A percentile compares a stretch with the other conserved stretches of the same genome.
These are phyloP conservation scores for Oncorhynchus masou DNA, from an alignment of 2,113 vertebrate species.

Conservation along the genomic window DNA sequence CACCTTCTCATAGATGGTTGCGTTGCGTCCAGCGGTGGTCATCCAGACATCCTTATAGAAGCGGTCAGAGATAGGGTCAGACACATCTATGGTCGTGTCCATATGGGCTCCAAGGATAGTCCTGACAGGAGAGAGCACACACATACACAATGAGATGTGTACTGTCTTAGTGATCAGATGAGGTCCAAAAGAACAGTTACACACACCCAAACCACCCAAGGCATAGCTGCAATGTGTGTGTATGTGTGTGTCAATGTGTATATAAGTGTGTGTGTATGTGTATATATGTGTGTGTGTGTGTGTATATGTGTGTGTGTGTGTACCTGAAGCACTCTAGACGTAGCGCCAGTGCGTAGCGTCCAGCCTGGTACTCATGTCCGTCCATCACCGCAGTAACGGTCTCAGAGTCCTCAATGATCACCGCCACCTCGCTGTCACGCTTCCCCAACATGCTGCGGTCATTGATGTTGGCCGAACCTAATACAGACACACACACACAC, in stretches of 20 bases:
- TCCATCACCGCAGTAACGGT: constrained; percentile 85
- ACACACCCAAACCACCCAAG: neutral
- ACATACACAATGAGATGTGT: neutral
- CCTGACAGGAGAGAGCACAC: constrained; percentile 61
- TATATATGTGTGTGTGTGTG: too few relatives aligned
- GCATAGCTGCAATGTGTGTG: neutral
- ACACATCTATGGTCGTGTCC: constrained; percentile 78
- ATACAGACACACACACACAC: neutral
- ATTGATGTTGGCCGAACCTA: constrained; percentile 97
- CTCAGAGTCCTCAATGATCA: constrained; percentile 88
- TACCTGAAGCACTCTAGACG: constrained; percentile 95
- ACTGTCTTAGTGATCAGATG: neutral
- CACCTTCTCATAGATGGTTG: constrained; percentile 95
- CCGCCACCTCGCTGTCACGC: constrained; percentile 92
- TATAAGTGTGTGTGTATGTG: too few relatives aligned
- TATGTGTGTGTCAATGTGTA: too few relatives aligned
- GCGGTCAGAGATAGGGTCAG: constrained; percentile 89
- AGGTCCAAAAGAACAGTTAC: neutral
- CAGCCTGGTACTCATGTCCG: constrained; percentile 81
- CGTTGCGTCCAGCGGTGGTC: constrained; percentile 88
- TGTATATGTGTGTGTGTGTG: neutral
- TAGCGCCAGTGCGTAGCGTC: constrained; percentile 81
- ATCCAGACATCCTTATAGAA: constrained; percentile 99
- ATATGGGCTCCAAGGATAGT: constrained; percentile 85
- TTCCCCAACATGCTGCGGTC: constrained; percentile 98